Base-by-base conservation (phyloP, 2,113 vertebrate species). In the human region DNA sequence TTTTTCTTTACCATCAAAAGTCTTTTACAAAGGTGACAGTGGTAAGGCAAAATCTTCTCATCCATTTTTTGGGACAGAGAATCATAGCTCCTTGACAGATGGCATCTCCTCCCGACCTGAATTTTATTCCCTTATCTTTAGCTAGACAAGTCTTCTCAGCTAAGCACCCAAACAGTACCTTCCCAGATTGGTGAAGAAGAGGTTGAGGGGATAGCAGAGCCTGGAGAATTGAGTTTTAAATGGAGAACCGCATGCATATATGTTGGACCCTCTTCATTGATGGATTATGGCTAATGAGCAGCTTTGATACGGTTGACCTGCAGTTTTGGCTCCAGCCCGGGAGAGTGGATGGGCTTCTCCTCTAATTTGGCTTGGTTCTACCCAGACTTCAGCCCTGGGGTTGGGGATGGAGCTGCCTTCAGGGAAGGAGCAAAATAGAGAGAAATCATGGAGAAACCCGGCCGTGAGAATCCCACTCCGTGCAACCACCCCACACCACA, bases 1-100 rank as follows among this genome's bases (percentile, higher is more conserved):
- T 55, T 84, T 89, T 70, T n/a, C 92, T 92, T 81, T 50, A 14
- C 27, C 52, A 82, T 82, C 45, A 35, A 72, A 85, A 95, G 59
- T 64, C 75, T 82, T 57, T 92, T 75, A 40, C 38, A 81, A 79
- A 88, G 27, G 92, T 92, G 59, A 70, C 45, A 57, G 50, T 93
- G 75, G 43, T 86, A 52, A 95, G 87, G 23, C 22, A 30, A 45
- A 55, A 76, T 88, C 50, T 97, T 57, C 23, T 82, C 3, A 45
- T 82, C 32, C 66, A 40, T 84, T 91, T 57, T 20, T 93, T 78
- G 85, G 97, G 84, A 82, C 38, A 68, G 55, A 96, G 48, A 94
- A 97, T 73, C 55, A 17, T 23, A 91, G 48, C 70, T 52, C 22
- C 73, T 90, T 48, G 61, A 93, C 81, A 70, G 75, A 57, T 0